These are phyloP conservation scores for Garra rufa DNA, from an alignment of 2,113 vertebrate genomes.

Conservation along the genomic window DNA sequence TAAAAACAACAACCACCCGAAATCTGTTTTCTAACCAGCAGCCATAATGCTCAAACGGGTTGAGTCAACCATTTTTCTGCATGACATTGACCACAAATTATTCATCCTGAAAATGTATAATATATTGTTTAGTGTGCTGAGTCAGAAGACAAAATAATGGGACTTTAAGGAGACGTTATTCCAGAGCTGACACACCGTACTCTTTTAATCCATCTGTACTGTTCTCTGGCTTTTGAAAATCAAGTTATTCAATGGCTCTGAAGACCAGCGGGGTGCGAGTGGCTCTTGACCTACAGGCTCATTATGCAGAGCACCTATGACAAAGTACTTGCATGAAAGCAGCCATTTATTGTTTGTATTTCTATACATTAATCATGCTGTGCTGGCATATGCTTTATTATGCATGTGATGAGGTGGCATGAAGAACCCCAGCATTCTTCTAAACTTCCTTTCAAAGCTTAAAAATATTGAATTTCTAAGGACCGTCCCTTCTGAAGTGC, in stretches of 20 bases:
- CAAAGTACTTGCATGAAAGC: slow-evolving; percentile 20
- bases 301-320: slow-evolving; percentile 11
- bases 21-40: slow-evolving; percentile 11
- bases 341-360: slow-evolving; percentile 20
- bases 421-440: neutral
- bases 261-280: neutral
- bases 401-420: neutral
- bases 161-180: neutral
- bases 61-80: slow-evolving; percentile 21
- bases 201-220: neutral
- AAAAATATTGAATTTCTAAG: neutral
- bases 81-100: neutral
- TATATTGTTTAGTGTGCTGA: slow-evolving; percentile 17
- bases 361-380: neutral
- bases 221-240: slow-evolving; percentile 17
- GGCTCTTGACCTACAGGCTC: slow-evolving; percentile 16
- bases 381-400: neutral
- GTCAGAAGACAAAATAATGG: slow-evolving; percentile 17
- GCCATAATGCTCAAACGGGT: neutral
- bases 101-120: neutral
- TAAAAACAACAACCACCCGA: neutral
- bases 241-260: neutral
- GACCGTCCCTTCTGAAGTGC: slow-evolving; percentile 23
- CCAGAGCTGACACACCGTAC: neutral
- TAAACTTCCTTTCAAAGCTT: neutral